Evolutionary conservation across 2,888 invertebrate genomes (phyloP), one percentile per base, ranked within the genome.

Genomic region (Agapetus fuscipes): DNA sequence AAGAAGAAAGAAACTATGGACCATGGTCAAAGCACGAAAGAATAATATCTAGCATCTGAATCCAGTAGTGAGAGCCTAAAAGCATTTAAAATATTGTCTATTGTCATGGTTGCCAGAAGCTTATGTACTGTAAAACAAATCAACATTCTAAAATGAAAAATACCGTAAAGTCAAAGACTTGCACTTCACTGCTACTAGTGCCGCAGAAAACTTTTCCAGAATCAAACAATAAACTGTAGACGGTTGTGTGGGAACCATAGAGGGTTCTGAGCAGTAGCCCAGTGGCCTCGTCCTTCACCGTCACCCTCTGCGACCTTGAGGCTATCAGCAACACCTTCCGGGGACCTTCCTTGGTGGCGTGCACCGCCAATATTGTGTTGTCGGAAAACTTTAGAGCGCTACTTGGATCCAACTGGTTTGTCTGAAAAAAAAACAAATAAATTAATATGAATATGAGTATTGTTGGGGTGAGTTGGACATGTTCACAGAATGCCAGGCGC

Each of bases 151-250:
- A 20, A 20, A 20, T 20, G 9, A 20, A 6, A 20, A 20, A 74
- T 54, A 85, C 86, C 50, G 75, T 66, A 61, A 84, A 85, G 59
- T 82, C 80, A 55, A 78, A 81, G n/a, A 79, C 77, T 43, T 78
- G 72, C 56, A 86, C 78, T 51, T 78, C 76, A 46, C 78, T 75
- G 48, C 72, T 76, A 52, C 79, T 81, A 1, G 85, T 84, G 4
- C 85, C 85, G 52, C 83, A 85, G 57, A 78, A 85, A n/a, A 86
- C 71, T 44, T 76, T 70, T 37, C 76, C 78, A 25, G 76, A 72
- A 50, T 79, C 72, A 48, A 78, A 71, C n/a, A 82, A 61, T 38
- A 85, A 56, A 5, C 80, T 78, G 53, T 83, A 85, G 1, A 84
- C 80, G 0, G 83, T 80, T 53, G 58, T 71, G 52, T 52, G 75